Base-by-base conservation (phyloP, 1,140 invertebrate species). In the Neomicropteryx cornuta region DNA sequence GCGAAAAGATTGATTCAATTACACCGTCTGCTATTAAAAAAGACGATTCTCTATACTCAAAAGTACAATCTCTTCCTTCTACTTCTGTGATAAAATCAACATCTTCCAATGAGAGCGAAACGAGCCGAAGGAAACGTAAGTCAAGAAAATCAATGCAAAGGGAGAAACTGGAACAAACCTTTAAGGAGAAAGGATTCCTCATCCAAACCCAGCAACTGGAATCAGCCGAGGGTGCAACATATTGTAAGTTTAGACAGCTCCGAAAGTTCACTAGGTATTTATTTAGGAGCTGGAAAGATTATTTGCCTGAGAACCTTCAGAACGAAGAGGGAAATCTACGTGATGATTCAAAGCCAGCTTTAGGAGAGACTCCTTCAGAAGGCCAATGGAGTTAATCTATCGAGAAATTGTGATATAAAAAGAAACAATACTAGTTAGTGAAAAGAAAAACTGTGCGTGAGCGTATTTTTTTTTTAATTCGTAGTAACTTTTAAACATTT, bases 131-230 rank as follows among this genome's bases (percentile, higher is more conserved):
- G 42, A 86, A 81, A 43, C 66, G 84, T 19, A 83, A 86, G 45
- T 86, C 83, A 0, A 62, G 84, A 27, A 87, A 90, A 48, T 84
- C 83, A 1, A 59, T 87, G 5, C 86, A 89, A 43, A 70, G 87
- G 23, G 87, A 91, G 46, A 89, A 90, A 50, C 60, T 92, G 6
- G 89, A 94, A 53, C 84, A 90, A 52, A 91, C 87, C 0, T 91
- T 94, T 52, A 87, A 87, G 51, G 87, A 92, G 52, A 90, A 91
- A 53, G 88, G 88, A 0, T 91, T 93, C 50, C 62, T 93, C 6
- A 92, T 93, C 31, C 87, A 94, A 52, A 94, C 89, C 0, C 88
- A 93, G 55, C 88, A 93, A 51, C 58, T 92, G 19, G 86, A 91
- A 55, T 89, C 87, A 0, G 88, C 87, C 0, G 87, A 92, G 57